Evolutionary conservation across 2,888 invertebrate species (phyloP), one percentile per base, ranked within the genome.

Genomic region (Phalera bucephala): DNA sequence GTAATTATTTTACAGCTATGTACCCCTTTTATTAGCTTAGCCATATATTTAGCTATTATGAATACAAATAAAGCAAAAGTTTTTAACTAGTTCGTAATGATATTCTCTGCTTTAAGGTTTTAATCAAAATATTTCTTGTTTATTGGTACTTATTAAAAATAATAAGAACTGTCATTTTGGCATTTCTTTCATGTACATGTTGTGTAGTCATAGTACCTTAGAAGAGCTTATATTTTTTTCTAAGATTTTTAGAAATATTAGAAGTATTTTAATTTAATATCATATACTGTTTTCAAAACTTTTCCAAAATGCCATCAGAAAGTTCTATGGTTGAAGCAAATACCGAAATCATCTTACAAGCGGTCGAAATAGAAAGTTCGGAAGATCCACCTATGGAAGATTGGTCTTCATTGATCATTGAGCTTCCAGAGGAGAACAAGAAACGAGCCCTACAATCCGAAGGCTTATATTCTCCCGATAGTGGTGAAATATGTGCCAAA

Each of bases 361-460:
- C 54, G 2, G 49, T 53, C 0, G 40, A 54, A 7, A 54, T 69
- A 1, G 64, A 54, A 7, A 77, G 75, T 36, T 78, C 82, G 0
- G 78, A 63, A 27, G 83, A 82, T 0, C 69, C 71, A 10, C 80
- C 81, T 0, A 75, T 68, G 56, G 70, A 73, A 0, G 71, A 85
- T 36, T 84, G 85, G 82, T 71, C 85, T 3, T 86, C 87, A 0
- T 45, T 84, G 1, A 35, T 63, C 2, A 25, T 76, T 1, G 46
- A 52, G 6, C 1, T 38, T 0, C 44, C 59, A 1, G 64, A 68
- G 30, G 52, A 58, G 15, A 78, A 77, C 36, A 17, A 21, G 2
- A 80, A 82, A 29, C 19, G 46, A 64, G 57, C 15, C 4, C 45
- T 2, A 45, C 70, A 8, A 58, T 52, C 25, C 43, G 30, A 70